Conservation (phyloP, 2,113 vertebrate species). For the Lates calcarifer region DNA sequence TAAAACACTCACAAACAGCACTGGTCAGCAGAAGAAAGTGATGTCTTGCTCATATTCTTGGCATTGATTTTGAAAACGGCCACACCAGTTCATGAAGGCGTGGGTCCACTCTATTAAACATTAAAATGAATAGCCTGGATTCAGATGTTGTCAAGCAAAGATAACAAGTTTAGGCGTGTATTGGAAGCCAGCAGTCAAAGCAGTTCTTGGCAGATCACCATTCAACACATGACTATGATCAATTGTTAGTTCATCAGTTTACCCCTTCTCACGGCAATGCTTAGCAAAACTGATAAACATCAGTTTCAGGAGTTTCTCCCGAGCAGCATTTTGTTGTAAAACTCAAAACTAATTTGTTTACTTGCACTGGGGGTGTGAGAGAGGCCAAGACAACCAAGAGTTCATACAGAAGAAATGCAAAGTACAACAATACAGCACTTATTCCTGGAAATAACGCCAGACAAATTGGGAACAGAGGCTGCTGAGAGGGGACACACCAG, state of each 20-base stretch:
- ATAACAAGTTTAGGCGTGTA: neutral
- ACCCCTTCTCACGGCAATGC: neutral
- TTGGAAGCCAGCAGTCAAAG: slow-evolving; percentile 5
- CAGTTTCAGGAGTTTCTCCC: neutral
- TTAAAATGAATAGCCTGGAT: slow-evolving; percentile 21
- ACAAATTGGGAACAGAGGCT: slow-evolving; percentile 37
- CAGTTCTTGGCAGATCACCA: neutral
- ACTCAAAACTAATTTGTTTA: neutral
- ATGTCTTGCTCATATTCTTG: neutral
- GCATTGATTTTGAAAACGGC: slow-evolving; percentile 10
- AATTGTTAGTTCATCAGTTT: neutral
- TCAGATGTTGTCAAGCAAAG: slow-evolving; percentile 11
- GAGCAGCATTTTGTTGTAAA: neutral
- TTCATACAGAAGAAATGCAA: slow-evolving; percentile 31
- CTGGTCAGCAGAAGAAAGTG: slow-evolving; percentile 12
- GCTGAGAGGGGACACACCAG: slow-evolving; percentile 31
- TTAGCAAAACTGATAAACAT: neutral
- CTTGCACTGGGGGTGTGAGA: neutral
- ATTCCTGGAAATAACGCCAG: slow-evolving; percentile 27
- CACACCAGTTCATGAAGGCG: neutral
- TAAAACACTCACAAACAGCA: neutral
- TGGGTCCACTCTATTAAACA: slow-evolving; percentile 8
- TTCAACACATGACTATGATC: neutral
- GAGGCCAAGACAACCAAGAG: neutral
- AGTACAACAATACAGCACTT: slow-evolving; percentile 17